Conservation (phyloP, 2,797 vertebrate genomes). For the Paguma larvata region DNA sequence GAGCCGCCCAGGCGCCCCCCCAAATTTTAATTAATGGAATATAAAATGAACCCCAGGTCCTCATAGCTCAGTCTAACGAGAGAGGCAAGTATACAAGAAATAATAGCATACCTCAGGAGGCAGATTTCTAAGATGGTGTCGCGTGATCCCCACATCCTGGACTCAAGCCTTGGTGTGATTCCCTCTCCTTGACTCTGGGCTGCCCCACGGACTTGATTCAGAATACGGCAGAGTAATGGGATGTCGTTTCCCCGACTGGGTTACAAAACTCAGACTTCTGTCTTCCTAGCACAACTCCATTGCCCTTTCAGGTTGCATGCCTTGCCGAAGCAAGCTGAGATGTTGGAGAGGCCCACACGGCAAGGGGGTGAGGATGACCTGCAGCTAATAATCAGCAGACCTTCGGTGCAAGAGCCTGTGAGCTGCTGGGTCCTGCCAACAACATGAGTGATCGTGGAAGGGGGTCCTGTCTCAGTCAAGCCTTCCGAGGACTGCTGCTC, state of each 20-base stretch:
- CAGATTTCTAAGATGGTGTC: background rate
- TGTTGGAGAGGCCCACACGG: background rate
- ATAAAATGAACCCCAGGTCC: background rate
- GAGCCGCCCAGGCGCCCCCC: too few species aligned
- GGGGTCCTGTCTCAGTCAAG: background rate
- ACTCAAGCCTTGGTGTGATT: background rate
- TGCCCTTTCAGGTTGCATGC: background rate
- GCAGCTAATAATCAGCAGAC: background rate
- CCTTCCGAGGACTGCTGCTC: background rate
- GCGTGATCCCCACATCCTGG: background rate
- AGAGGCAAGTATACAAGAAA: background rate
- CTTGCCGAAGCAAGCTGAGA: background rate
- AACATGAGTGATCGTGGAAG: background rate
- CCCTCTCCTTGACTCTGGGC: background rate
- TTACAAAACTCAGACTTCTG: background rate
- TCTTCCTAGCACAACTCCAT: background rate
- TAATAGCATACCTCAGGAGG: background rate
- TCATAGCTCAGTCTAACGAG: background rate
- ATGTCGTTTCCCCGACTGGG: background rate
- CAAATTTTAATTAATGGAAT: background rate
- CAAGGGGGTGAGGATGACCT: background rate
- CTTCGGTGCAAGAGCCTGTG: background rate
- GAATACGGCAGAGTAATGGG: background rate
- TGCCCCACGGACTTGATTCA: background rate
- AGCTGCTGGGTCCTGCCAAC: background rate